Base-by-base conservation (phyloP, 1,140 invertebrate genomes). In the Penaeus chinensis region DNA sequence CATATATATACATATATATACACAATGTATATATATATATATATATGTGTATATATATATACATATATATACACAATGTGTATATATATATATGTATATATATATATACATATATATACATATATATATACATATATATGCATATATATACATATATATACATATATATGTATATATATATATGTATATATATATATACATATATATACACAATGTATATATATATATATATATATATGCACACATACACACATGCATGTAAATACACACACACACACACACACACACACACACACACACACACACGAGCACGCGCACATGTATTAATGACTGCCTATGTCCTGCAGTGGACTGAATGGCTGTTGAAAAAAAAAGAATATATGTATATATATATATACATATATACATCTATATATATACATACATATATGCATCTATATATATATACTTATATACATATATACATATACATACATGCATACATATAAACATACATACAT, bases 1-100 rank as follows among this genome's bases (percentile, higher is more conserved):
- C n/a, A 65, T 65, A 65, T 65, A 65, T 65, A 65, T 65, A 65
- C n/a, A 65, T 65, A 65, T 65, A 65, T 65, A n/a, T n/a, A 65
- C 22, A 20, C 19, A 20, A 65, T 65, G n/a, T 65, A 65, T 65
- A 65, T 65, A 65, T 65, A 65, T 65, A 65, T 65, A 65, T 65
- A 65, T 65, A 65, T 65, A 65, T 20, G 19, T 20, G 19, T 20
- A 20, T n/a, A n/a, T 65, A 65, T 65, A n/a, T n/a, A n/a, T n/a
- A n/a, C n/a, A n/a, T n/a, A n/a, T n/a, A n/a, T n/a, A n/a, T n/a
- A n/a, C n/a, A n/a, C n/a, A n/a, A n/a, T n/a, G n/a, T n/a, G n/a
- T n/a, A n/a, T n/a, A n/a, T n/a, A n/a, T n/a, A n/a, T n/a, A n/a
- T n/a, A n/a, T n/a, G n/a, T n/a, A n/a, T n/a, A n/a, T n/a, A n/a